Percentiles rank a stretch among this genome's conserved stretches.
Conservation (phyloP, 2,888 invertebrate species). For the Megalurothrips usitatus region DNA sequence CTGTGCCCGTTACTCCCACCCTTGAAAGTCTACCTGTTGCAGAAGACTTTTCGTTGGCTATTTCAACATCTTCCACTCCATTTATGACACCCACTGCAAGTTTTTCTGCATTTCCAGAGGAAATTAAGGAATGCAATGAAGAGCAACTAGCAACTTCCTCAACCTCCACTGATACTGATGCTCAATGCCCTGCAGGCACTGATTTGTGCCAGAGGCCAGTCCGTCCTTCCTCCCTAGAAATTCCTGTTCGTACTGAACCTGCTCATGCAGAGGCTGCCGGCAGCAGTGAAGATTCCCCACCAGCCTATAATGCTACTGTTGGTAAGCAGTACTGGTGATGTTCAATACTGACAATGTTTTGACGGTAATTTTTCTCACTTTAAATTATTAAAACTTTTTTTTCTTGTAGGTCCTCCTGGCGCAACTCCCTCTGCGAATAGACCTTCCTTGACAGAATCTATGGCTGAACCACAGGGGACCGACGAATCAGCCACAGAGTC, state of each 20-base stretch:
- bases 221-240: neutral
- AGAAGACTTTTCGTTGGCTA: neutral
- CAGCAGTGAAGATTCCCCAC: neutral
- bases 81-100: neutral
- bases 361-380: no score
- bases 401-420: neutral
- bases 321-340: neutral
- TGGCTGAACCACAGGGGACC: neutral
- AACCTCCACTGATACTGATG: neutral
- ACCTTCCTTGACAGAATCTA: neutral
- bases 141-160: neutral
- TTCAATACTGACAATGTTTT: no score
- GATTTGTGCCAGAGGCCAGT: neutral
- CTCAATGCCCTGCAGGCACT: neutral
- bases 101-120: neutral
- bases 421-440: neutral
- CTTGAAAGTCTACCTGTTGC: neutral
- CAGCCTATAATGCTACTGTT: neutral
- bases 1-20: neutral
- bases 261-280: neutral
- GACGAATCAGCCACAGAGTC: constrained; percentile 2
- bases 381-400: neutral
- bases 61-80: neutral
- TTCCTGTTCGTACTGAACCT: neutral
- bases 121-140: neutral